Percentiles rank a stretch among this genome's conserved stretches.
Evolutionary conservation across 2,888 invertebrate species (phyloP).

Genomic region (Agrenia bidenticulata): DNA sequence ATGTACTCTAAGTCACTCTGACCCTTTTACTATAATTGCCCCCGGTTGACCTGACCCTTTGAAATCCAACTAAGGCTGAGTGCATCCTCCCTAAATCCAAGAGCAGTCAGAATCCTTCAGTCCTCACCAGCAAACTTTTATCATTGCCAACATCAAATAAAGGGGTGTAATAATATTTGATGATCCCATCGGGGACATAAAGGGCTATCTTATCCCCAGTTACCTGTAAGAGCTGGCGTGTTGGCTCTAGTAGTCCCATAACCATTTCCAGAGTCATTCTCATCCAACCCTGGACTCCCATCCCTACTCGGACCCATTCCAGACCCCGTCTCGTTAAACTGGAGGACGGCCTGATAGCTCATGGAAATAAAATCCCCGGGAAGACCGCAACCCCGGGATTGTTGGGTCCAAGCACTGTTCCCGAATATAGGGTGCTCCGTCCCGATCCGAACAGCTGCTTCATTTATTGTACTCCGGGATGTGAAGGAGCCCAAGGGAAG

Average conservation of each 20-base stretch:
- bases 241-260: constrained; percentile 35
- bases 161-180: constrained; percentile 5
- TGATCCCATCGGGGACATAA: constrained; percentile 26
- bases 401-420: constrained; percentile 63
- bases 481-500: constrained; percentile 57
- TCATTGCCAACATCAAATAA: constrained; percentile 19
- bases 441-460: constrained; percentile 61
- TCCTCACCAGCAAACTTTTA: too few species aligned
- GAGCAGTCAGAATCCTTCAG: too few species aligned
- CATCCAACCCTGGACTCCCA: constrained; percentile 5
- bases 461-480: constrained; percentile 58
- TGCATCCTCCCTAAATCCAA: too few species aligned
- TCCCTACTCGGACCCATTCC: constrained; percentile 19
- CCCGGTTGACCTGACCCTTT: too few species aligned
- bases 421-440: constrained; percentile 61
- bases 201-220: constrained; percentile 16
- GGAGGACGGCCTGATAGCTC: constrained; percentile 50
- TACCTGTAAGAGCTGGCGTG: constrained; percentile 41
- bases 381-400: constrained; percentile 64
- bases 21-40: too few species aligned
- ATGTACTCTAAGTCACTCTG: too few species aligned
- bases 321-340: constrained; percentile 53
- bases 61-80: too few species aligned
- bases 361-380: constrained; percentile 64
- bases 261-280: constrained; percentile 35